Base-by-base conservation (phyloP, 2,888 invertebrate species). In the Megalurothrips usitatus region DNA sequence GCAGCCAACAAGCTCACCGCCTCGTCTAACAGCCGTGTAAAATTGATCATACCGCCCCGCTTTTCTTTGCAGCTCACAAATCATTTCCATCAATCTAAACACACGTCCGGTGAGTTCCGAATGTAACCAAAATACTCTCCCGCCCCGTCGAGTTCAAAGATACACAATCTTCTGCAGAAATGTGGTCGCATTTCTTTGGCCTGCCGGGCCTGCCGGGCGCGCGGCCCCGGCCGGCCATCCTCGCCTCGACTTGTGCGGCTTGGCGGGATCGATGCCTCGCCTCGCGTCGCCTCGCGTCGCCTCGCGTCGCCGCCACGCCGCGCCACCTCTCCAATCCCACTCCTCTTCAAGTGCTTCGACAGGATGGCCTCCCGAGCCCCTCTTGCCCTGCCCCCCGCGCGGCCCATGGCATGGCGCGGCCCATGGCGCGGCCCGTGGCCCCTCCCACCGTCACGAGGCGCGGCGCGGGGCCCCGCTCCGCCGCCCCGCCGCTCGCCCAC, bases 311-410 rank as follows among this genome's bases (percentile, higher is more conserved):
- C 52, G 58, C 58, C 58, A 17, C 58, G 58, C 58, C 58, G 2
- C 58, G 58, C 58, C 58, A 12, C 68, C 68, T 26, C 68, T 12
- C 26, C 68, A 23, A n/a, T n/a, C 68, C 68, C 68, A 75, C 68
- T 26, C 26, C 68, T 23, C 23, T 26, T 75, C 23, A 26, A 75
- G 68, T 75, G 68, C 68, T 75, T 75, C 68, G 68, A 75, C 68
- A 75, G 68, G 26, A 75, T 75, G 68, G 68, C 68, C 68, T 26
- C 68, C 68, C 68, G 68, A 19, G 19, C 58, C 58, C 58, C 58
- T 52, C 52, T 52, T 12, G 3, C 68, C 68, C 68, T 11, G 68
- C 68, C 23, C 58, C 19, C 23, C 68, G 23, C 68, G 23, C 68
- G 68, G 23, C 26, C 23, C 68, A 17, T 19, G 19, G 19, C 19